Evolutionary conservation across 2,797 vertebrate genomes (phyloP), one percentile per base, ranked within the genome.

Genomic region (Spinibarbus caldwelli): DNA sequence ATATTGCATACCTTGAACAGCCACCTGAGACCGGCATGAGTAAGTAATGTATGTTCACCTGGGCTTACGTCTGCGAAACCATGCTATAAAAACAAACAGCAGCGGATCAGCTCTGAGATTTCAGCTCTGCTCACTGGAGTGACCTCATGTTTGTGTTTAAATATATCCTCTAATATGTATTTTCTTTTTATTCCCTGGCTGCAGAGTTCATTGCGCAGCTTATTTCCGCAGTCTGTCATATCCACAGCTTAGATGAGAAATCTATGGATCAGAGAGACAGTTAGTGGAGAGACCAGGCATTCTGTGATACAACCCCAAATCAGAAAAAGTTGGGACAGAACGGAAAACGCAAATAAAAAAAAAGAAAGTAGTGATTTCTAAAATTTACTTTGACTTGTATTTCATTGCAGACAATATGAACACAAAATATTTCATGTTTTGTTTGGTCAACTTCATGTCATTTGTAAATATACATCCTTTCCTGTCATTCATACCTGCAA

Each of bases 81-180:
- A 38, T 19, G 66, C 68, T 82, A 11, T 81, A 75, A 88, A 86
- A 83, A 85, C 66, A 90, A 89, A 87, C 86, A 81, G 9, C 59
- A 19, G 70, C 36, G 38, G 54, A 1, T 57, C 23, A 10, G 71
- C 52, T 78, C 66, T 43, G 71, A 70, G 86, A 78, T 36, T 84
- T 85, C 78, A 80, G 80, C 78, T 85, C 17, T 54, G 54, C 57
- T 77, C 82, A 31, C 29, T 45, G n/a, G 62, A 62, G 29, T 87
- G 77, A 87, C 85, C 75, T 89, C 84, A 86, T 88, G 86, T 88
- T 88, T 85, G 83, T 64, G 68, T 85, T 86, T 47, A 79, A 87
- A 86, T 86, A 88, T 83, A 83, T 85, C 59, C 64, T 73, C 49
- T 66, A 47, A 77, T 76, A 81, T 76, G 14, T 82, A 31, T 86